Percentiles rank a stretch among this genome's conserved stretches.
phyloP scores from a whole-genome alignment of 2,113 vertebrate genomes.

The Haemorhous mexicanus region DNA sequence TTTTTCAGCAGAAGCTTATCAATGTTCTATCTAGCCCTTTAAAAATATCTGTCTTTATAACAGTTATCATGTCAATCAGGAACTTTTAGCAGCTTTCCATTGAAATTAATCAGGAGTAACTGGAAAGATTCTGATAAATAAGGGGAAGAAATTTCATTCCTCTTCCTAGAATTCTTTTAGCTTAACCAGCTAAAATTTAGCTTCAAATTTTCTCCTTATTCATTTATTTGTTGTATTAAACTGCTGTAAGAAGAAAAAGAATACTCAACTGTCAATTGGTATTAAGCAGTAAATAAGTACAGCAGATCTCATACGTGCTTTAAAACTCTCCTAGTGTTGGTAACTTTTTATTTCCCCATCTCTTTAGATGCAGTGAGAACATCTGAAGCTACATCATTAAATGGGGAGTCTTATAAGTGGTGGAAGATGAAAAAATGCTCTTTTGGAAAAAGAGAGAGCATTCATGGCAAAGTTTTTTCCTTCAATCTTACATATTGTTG shows the following conservation, averaged over 20 bases:
- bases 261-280: background rate
- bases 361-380: background rate
- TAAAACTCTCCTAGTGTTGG: background rate
- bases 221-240: background rate
- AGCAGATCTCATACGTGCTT: background rate
- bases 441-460: background rate
- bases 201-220: background rate
- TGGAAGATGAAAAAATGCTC: background rate
- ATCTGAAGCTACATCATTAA: background rate
- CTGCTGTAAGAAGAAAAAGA: background rate
- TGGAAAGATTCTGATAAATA: background rate
- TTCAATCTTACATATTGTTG: background rate
- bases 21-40: background rate
- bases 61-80: background rate
- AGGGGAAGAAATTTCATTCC: background rate
- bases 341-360: background rate
- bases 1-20: background rate
- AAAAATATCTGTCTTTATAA: background rate
- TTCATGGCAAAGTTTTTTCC: background rate
- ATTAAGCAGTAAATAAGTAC: background rate
- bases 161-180: background rate
- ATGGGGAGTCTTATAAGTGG: background rate
- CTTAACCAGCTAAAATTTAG: background rate
- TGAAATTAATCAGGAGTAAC: background rate
- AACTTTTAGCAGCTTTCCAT: background rate